Base-by-base conservation (phyloP, 1,140 invertebrate genomes). In the Holotrichia oblita region DNA sequence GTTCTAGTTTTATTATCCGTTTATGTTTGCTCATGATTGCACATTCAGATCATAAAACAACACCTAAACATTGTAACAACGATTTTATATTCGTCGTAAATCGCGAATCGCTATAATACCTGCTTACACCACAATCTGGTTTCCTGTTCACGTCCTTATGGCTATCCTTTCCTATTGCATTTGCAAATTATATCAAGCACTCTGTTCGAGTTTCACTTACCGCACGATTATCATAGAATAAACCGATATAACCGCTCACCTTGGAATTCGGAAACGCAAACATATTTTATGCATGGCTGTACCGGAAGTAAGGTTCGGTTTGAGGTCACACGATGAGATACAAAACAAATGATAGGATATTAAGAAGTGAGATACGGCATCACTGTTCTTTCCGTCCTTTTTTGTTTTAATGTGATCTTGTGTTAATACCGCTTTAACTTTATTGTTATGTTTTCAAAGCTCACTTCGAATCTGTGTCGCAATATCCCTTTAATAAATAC, bases 221-320 rank as follows among this genome's bases (percentile, higher is more conserved):
- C 48, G 48, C 48, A 55, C n/a, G 48, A 55, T 55, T 17, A 55
- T 55, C 48, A 55, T n/a, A 55, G 14, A 55, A 55, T 55, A 55
- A 55, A 55, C 17, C 48, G 14, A 17, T 6, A 55, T 14, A 55
- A 17, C 48, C 14, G 48, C 6, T 55, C 14, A 55, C 48, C 48
- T 55, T 55, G 48, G 48, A 17, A 55, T 55, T 55, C 6, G 12
- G 14, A 17, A 17, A 34, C 27, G 27, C 27, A 34, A 1, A 34
- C 27, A 34, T 34, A 34, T 34, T 34, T 34, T 34, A 34, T 34
- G 48, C 48, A 17, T 55, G 48, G 14, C 48, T 55, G 48, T 55
- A 55, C 12, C 48, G 48, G 48, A 55, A 55, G 48, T 55, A 55
- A 55, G n/a, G n/a, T 55, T 55, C 48, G 48, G 48, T 17, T 55